These are phyloP conservation scores for Netelia inedita DNA, from an alignment of 2,888 invertebrate genomes.

Conservation along the genomic window DNA sequence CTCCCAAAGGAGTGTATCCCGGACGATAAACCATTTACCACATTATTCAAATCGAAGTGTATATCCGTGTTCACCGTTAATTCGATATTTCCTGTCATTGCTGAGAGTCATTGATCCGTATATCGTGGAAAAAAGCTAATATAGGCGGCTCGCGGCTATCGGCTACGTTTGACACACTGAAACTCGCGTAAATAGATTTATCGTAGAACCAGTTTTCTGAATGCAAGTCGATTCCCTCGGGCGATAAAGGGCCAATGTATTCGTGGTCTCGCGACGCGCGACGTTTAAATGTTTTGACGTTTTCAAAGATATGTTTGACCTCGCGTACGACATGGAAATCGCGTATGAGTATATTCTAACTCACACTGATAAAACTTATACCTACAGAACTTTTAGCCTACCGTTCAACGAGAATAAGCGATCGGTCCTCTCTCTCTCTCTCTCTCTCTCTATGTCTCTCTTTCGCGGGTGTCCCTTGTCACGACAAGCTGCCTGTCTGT, in stretches of 20 bases:
- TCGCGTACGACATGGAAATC: neutral
- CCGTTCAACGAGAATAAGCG: constrained; percentile 55
- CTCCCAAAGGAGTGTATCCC: constrained; percentile 70
- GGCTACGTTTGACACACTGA: neutral
- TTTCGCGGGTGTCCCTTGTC: constrained; percentile 73
- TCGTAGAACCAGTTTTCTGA: constrained; percentile 3
- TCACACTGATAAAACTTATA: constrained; percentile 41
- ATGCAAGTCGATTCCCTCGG: constrained; percentile 14
- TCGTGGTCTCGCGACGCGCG: neutral
- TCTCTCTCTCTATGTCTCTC: neutral
- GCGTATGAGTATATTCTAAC: constrained; percentile 26
- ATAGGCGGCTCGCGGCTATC: neutral
- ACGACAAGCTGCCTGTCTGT: constrained; percentile 77
- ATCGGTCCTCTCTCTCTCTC: constrained; percentile 14
- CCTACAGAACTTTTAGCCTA: constrained; percentile 30
- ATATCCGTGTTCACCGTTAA: constrained; percentile 75
- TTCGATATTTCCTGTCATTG: constrained; percentile 58
- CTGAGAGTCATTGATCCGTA: constrained; percentile 41
- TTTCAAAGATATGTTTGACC: constrained; percentile 37
- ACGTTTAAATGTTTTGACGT: constrained; percentile 46
- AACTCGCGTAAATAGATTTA: neutral
- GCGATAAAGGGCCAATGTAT: constrained; percentile 34
- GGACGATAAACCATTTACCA: constrained; percentile 71
- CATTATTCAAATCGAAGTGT: constrained; percentile 76
- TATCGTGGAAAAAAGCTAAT: constrained; percentile 8